Conservation (phyloP, 1,140 invertebrate species). For the Pseudachorutes palmiensis region DNA sequence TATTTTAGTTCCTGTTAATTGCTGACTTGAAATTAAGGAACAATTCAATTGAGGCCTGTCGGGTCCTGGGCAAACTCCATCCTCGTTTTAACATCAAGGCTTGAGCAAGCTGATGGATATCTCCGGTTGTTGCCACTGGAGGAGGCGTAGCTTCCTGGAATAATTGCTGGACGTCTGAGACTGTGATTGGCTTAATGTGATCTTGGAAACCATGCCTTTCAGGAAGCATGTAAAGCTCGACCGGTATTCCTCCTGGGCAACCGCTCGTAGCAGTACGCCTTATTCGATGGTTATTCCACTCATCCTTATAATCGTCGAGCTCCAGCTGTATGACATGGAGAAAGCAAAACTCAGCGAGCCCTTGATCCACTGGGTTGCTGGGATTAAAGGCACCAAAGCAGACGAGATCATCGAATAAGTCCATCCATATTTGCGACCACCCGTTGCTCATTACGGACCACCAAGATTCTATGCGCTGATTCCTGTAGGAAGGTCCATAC, state of each 20-base stretch:
- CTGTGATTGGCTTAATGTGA: not conserved
- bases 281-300: constrained; percentile 4
- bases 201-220: not conserved
- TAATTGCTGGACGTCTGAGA: not conserved
- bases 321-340: not conserved
- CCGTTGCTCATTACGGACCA: not conserved
- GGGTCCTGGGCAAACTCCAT: not conserved
- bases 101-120: not conserved
- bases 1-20: too few relatives aligned
- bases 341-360: not conserved
- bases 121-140: not conserved
- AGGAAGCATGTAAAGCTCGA: not conserved
- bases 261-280: not conserved
- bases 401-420: constrained; percentile 4
- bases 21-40: not conserved
- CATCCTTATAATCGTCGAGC: not conserved
- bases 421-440: constrained; percentile 5
- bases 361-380: not conserved
- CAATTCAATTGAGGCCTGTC: not conserved
- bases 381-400: not conserved
- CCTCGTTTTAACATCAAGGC: not conserved
- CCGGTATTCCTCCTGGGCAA: constrained; percentile 1
- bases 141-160: not conserved
- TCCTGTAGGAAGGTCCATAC: not conserved
- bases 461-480: not conserved